phyloP scores from a whole-genome alignment of 2,113 vertebrate genomes.

The Pollachius pollachius region DNA sequence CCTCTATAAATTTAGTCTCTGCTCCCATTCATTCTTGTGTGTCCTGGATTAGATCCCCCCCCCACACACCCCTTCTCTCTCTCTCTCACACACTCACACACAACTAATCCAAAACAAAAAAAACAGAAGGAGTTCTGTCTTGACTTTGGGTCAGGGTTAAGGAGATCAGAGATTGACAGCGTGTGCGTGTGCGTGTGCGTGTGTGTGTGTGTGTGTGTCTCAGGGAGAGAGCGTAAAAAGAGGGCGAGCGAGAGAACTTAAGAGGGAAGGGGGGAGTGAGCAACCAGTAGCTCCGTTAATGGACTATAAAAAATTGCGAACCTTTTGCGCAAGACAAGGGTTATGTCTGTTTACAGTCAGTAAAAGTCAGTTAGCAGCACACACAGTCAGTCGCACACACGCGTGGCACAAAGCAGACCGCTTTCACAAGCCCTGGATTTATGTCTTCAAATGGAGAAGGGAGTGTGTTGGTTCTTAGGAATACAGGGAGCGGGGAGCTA shows the following conservation, averaged over 20 bases:
- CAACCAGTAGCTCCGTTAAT: no score
- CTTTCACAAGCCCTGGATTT: slow-evolving; percentile 54
- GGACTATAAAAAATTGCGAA: no score
- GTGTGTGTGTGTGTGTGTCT: background rate
- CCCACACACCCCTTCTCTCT: background rate
- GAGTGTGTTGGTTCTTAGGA: slow-evolving; percentile 38
- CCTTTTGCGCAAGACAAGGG: no score
- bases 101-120: background rate
- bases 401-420: no score
- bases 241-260: no score
- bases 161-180: background rate
- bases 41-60: slow-evolving; percentile 85
- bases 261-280: no score
- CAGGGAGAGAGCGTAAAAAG: background rate
- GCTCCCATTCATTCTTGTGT: slow-evolving; percentile 81
- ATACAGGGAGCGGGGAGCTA: slow-evolving; percentile 57
- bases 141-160: slow-evolving; percentile 18
- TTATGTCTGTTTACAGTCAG: no score
- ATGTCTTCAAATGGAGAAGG: slow-evolving; percentile 45
- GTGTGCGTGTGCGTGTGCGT: slow-evolving; percentile 4
- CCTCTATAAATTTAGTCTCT: slow-evolving; percentile 88
- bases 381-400: slow-evolving; percentile 7
- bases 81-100: background rate
- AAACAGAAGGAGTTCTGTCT: slow-evolving; percentile 26
- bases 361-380: background rate